Evolutionary conservation across 2,888 invertebrate genomes (phyloP).

Genomic region (Limnephilus marmoratus): DNA sequence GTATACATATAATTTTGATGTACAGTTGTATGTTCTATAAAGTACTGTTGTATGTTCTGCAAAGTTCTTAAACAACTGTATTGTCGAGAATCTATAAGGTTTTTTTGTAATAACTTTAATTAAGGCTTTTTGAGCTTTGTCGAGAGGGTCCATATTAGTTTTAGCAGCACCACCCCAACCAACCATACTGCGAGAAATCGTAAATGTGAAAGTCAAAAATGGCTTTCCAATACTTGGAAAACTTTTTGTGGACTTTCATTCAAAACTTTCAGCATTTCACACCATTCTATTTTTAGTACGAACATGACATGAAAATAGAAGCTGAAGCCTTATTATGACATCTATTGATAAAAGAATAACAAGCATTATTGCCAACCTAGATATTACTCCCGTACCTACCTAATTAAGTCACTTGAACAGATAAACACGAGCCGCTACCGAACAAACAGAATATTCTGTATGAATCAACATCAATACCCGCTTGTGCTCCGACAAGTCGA

Average conservation of each 20-base stretch:
- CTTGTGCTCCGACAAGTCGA: neutral
- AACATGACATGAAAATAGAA: neutral
- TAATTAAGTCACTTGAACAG: neutral
- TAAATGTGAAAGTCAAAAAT: neutral
- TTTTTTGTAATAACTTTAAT: too few relatives aligned
- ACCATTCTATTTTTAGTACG: neutral
- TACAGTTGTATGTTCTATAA: too few relatives aligned
- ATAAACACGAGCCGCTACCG: neutral
- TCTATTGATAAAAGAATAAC: neutral
- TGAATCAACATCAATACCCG: neutral
- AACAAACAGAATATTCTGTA: neutral
- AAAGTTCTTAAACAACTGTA: too few relatives aligned
- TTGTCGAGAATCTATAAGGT: too few relatives aligned
- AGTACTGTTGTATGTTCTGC: too few relatives aligned
- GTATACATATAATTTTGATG: too few relatives aligned
- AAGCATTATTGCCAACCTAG: neutral
- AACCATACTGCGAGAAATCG: too few relatives aligned
- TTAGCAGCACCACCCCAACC: too few relatives aligned
- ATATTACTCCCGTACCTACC: neutral
- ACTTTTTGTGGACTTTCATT: neutral
- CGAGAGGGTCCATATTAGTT: too few relatives aligned
- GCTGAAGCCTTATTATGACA: neutral
- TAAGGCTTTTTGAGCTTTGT: too few relatives aligned
- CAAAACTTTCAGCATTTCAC: neutral
- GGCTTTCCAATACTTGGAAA: neutral